Base-by-base conservation (phyloP, 2,113 vertebrate species). In the Agelaius phoeniceus region DNA sequence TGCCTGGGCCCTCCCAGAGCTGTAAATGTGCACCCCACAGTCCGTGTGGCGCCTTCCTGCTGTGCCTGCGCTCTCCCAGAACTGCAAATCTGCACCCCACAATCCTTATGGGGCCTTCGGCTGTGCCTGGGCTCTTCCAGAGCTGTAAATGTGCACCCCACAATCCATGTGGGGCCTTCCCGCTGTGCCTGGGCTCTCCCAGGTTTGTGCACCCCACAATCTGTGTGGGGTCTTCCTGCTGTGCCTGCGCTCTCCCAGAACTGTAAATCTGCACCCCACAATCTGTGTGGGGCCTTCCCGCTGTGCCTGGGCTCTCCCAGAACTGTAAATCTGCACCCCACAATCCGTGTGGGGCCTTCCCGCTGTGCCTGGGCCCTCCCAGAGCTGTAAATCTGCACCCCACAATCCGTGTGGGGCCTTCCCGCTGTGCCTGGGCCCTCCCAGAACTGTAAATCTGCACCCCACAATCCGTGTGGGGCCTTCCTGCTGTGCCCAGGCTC, bases 91-190 rank as follows among this genome's bases (percentile, higher is more conserved):
- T 4, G 3, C 7, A 21, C 23, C 46, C 33, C 55, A n/a, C 20
- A 14, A 6, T 22, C 31, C 9, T 2, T 0, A 0, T 7, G 37
- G 6, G 4, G 21, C 48, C 51, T 46, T 46, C 41, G 1, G 4
- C 41, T 20, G 16, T 7, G 35, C 51, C 39, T 6, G 46, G 22
- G 46, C 46, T 48, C 46, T 48, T 11, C 46, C 68, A 41, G 37
- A 55, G 3, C 0, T 30, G 31, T 3, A 5, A 16, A 7, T 4
- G 28, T 4, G 3, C 6, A 22, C 20, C 35, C 27, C 57, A n/a
- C 33, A 23, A 2, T 10, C 33, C 5, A 1, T 0, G 0, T 8
- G 37, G 7, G 5, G 24, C 52, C 52, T 48, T 57, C 51, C 41
- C 1, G 3, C 41, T 20, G 14, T 7, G 28, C 52, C 39, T 6